These are phyloP conservation scores for Orcinus orca DNA, from an alignment of 2,113 vertebrate species.

Conservation along the genomic window DNA sequence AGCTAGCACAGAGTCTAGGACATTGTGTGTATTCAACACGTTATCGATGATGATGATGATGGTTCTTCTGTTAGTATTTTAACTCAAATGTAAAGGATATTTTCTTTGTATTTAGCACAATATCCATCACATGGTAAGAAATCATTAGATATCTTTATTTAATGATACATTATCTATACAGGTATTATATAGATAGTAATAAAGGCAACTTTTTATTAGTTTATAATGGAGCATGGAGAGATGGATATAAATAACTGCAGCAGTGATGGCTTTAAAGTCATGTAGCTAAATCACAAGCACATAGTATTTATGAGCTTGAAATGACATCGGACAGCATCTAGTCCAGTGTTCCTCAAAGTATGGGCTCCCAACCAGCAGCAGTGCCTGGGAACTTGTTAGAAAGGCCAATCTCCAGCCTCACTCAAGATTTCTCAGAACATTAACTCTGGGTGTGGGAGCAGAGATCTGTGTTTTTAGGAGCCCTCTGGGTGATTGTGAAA, in stretches of 20 bases:
- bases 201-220: neutral
- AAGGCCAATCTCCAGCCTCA: neutral
- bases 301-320: neutral
- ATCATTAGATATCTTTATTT: neutral
- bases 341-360: neutral
- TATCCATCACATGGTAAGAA: neutral
- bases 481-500: neutral
- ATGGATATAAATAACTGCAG: neutral
- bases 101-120: neutral
- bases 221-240: neutral
- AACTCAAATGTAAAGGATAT: neutral
- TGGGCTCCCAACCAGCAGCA: neutral
- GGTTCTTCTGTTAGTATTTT: neutral
- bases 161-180: neutral
- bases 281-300: neutral
- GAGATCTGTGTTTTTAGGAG: neutral
- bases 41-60: neutral
- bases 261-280: neutral
- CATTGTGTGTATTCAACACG: neutral
- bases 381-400: neutral
- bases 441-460: neutral
- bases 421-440: neutral
- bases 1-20: neutral
- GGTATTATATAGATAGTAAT: neutral
- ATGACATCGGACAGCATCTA: neutral